Evolutionary conservation across 2,888 invertebrate species (phyloP).

Genomic region (Hydraecia micacea): DNA sequence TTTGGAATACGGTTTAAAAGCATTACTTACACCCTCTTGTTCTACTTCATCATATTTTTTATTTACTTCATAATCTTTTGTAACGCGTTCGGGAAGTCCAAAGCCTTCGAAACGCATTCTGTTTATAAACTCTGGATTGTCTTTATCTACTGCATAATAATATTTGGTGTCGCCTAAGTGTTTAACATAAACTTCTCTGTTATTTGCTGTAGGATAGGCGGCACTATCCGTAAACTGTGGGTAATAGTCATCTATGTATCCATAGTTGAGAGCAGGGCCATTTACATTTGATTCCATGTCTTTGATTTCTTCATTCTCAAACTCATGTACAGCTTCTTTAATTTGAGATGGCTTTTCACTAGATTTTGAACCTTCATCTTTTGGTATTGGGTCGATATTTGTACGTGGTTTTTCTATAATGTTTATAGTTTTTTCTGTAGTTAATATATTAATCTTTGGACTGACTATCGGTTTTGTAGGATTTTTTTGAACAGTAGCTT

Average conservation of each 20-base stretch:
- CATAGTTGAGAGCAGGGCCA: conserved; percentile 46
- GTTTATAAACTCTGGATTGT: conserved; percentile 29
- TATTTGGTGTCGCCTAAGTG: conserved; percentile 75
- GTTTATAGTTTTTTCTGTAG: conserved; percentile 36
- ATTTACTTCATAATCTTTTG: conserved; percentile 38
- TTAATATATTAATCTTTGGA: conserved; percentile 28
- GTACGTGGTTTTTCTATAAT: conserved; percentile 9
- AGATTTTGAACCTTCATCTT: conserved; percentile 24
- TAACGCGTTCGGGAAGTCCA: conserved; percentile 11
- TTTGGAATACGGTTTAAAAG: background rate
- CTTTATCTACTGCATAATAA: conserved; percentile 75
- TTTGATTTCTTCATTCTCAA: conserved; percentile 33
- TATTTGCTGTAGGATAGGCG: conserved; percentile 67
- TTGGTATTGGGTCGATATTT: conserved; percentile 25
- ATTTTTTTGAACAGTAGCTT: background rate
- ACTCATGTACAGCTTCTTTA: background rate
- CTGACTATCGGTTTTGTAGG: background rate
- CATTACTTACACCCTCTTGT: conserved; percentile 4
- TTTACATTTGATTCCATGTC: conserved; percentile 18
- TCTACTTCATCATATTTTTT: conserved; percentile 48
- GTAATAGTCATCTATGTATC: conserved; percentile 80
- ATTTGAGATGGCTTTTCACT: conserved; percentile 3
- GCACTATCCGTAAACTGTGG: conserved; percentile 80
- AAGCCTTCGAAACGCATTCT: conserved; percentile 17
- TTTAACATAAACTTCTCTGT: conserved; percentile 71